Conservation (phyloP, 2,113 vertebrate species). For the Dolichallabes microphthalmus region DNA sequence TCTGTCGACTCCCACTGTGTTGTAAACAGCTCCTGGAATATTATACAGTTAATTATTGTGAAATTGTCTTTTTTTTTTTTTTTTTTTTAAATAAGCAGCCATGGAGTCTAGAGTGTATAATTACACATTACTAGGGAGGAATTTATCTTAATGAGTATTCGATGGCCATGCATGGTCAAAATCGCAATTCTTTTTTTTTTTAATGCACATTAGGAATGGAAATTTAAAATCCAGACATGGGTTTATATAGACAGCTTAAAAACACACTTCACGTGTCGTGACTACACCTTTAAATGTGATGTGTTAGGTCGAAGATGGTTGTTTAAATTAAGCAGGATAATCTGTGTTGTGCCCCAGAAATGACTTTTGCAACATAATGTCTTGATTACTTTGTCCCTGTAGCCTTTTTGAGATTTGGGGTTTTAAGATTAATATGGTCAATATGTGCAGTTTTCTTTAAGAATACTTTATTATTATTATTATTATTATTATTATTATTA, state of each 20-base stretch:
- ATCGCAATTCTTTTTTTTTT: not conserved
- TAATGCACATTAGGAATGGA: not conserved
- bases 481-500: too few species aligned
- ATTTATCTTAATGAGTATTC: not conserved
- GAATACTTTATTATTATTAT: not conserved
- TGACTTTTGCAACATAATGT: not conserved
- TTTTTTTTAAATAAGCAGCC: conserved; percentile 11
- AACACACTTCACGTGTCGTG: not conserved
- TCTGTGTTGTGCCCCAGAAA: not conserved
- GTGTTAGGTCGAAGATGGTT: not conserved
- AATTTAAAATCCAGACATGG: not conserved
- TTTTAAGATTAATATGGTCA: not conserved
- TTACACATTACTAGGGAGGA: not conserved
- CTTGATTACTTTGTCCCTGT: not conserved
- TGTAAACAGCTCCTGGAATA: conserved; percentile 18
- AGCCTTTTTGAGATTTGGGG: not conserved
- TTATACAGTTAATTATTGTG: conserved; percentile 11
- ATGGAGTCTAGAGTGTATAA: not conserved
- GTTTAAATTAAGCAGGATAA: not conserved
- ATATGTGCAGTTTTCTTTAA: not conserved
- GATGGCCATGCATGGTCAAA: not conserved
- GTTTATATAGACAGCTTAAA: not conserved
- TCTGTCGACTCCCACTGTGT: not conserved
- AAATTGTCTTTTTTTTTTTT: conserved; percentile 8
- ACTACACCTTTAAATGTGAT: not conserved